Conservation (phyloP, 1,140 invertebrate species). For the Mycetomoellerius zeteki region DNA sequence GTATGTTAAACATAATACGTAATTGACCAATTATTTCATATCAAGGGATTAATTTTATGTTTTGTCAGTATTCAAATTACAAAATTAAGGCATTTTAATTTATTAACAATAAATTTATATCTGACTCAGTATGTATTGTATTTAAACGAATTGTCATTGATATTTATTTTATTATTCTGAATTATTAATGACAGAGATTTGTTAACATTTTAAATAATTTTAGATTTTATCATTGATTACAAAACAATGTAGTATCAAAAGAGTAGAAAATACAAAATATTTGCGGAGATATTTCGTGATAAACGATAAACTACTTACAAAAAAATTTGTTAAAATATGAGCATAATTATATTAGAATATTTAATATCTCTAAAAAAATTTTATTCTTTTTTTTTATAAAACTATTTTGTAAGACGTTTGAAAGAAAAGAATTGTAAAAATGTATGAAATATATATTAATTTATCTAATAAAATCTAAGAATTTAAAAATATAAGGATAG, state of each 20-base stretch:
- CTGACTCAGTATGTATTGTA: background rate
- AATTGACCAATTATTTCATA: background rate
- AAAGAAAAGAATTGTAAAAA: background rate
- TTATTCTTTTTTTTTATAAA: background rate
- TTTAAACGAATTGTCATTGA: background rate
- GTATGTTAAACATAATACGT: background rate
- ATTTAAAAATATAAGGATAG: background rate
- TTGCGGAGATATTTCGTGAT: background rate
- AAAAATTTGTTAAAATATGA: background rate
- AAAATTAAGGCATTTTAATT: conserved; percentile 13
- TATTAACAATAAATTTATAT: background rate
- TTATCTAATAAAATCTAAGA: background rate
- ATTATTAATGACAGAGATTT: background rate
- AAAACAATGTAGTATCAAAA: conserved; percentile 14
- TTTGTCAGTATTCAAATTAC: background rate
- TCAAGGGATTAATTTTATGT: background rate
- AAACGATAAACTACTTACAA: background rate
- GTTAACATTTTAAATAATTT: background rate
- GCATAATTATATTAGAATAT: background rate
- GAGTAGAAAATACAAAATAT: conserved; percentile 4
- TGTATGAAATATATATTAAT: background rate
- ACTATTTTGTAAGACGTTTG: background rate
- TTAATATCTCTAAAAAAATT: background rate
- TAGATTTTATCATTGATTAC: background rate
- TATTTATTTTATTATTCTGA: background rate